phyloP scores from a whole-genome alignment of 2,888 invertebrate species.

The Coleophora flavipennella region DNA sequence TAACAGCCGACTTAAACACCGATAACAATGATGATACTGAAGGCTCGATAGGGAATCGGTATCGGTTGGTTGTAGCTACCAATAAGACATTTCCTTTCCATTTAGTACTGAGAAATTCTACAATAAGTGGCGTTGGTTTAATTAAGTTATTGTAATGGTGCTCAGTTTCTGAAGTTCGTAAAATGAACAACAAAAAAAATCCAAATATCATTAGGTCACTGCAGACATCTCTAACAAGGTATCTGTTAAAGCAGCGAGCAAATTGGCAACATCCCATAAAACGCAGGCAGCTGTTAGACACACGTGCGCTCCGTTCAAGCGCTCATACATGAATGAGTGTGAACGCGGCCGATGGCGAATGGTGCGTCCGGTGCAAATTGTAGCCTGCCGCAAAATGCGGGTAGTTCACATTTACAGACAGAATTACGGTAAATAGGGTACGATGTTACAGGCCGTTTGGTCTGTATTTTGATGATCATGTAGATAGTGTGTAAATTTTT shows the following conservation, averaged over 20 bases:
- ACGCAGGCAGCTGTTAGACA: conserved; percentile 51
- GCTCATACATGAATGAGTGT: conserved; percentile 34
- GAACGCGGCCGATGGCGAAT: too few species aligned
- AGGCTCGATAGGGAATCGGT: too few species aligned
- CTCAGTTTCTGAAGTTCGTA: too few species aligned
- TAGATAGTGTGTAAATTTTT: too few species aligned
- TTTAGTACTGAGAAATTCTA: too few species aligned
- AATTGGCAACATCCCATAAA: conserved; percentile 41
- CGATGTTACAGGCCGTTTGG: conserved; percentile 1
- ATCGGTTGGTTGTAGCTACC: too few species aligned
- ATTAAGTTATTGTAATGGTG: too few species aligned
- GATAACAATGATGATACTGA: not conserved
- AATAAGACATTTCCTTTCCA: too few species aligned
- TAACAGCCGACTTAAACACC: conserved; percentile 3
- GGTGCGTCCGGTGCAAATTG: conserved; percentile 55
- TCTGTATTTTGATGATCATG: too few species aligned
- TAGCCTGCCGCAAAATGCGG: conserved; percentile 35
- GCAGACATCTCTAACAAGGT: not conserved
- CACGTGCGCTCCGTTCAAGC: conserved; percentile 38
- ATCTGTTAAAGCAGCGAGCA: conserved; percentile 25
- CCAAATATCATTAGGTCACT: too few species aligned
- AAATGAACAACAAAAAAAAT: too few species aligned
- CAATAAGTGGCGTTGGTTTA: too few species aligned
- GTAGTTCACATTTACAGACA: conserved; percentile 40
- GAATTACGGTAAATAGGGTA: conserved; percentile 49